Evolutionary conservation across 2,888 invertebrate genomes (phyloP), one percentile per base, ranked within the genome.

Genomic region (Onthophagus sagittarius): DNA sequence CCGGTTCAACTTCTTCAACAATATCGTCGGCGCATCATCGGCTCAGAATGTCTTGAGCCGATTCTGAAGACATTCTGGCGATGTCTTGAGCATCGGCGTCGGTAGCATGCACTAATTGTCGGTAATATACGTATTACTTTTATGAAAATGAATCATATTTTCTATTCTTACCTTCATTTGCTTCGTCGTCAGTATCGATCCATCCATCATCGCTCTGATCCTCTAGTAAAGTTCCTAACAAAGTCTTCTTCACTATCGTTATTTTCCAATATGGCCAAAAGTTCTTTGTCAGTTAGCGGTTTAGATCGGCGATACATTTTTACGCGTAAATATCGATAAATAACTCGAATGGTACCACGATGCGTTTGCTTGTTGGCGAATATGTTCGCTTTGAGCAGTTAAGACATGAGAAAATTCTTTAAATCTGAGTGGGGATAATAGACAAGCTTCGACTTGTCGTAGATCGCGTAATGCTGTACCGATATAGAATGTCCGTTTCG

Each of bases 321-420:
- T 69, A 69, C 69, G n/a, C 14, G 69, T 23, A 31, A 39, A 14
- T 33, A 33, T 39, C 32, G 39, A 32, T 69, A 3, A 39, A 69
- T 69, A 39, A 69, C 69, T 69, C 15, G 39, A 69, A 69, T 69
- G 15, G 1, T 69, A 69, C 69, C 5, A 32, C 32, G 14, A 69
- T 39, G 69, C 32, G 15, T 69, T 69, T 15, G 69, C 69, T 32
- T 13, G 32, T 32, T 23, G 5, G 69, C 39, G 39, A 69, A 69
- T 69, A 69, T 69, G 33, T 33, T 69, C 32, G 69, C n/a, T 32
- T 69, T 69, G 33, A 69, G 69, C 69, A 69, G 69, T 69, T 31
- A 39, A 23, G 32, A 9, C 69, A 32, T 39, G 33, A 32, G 7
- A 32, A 69, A 69, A 69, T n/a, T 69, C 33, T 33, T 15, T 69